These are phyloP conservation scores for Arion vulgaris DNA, from an alignment of 1,140 invertebrate species.

Conservation along the genomic window DNA sequence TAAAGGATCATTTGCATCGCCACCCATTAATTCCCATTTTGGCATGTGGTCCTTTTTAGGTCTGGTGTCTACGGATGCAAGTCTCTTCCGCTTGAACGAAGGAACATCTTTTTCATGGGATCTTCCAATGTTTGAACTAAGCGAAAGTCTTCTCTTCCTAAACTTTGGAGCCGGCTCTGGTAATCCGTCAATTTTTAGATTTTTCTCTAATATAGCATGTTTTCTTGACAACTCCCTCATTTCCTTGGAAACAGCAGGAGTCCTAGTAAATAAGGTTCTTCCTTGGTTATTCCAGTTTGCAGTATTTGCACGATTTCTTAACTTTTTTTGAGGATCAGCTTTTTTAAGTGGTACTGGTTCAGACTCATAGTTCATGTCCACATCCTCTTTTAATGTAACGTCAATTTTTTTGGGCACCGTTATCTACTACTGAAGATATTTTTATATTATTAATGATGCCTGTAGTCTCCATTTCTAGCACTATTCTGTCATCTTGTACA, in stretches of 20 bases:
- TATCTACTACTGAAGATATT: not conserved
- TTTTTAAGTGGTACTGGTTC: conserved; percentile 15
- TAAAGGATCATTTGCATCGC: conserved; percentile 94
- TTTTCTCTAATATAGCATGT: conserved; percentile 30
- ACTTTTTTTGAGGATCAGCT: not conserved
- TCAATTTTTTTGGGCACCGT: not conserved
- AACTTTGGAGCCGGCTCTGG: conserved; percentile 30
- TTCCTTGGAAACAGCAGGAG: not conserved
- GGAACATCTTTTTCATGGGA: conserved; percentile 33
- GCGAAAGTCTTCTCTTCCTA: conserved; percentile 27
- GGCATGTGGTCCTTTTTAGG: conserved; percentile 38
- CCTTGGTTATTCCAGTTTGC: not conserved
- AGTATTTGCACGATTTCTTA: not conserved
- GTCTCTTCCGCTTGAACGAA: conserved; percentile 23
- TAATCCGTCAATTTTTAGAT: conserved; percentile 38
- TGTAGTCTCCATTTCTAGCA: not conserved
- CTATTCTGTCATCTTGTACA: not conserved
- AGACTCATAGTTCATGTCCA: conserved; percentile 24
- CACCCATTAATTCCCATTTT: conserved; percentile 81
- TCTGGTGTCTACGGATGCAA: conserved; percentile 23
- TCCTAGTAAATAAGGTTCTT: conserved; percentile 24
- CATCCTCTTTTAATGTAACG: not conserved
- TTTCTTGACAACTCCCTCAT: conserved; percentile 28
- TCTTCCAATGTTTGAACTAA: conserved; percentile 12
- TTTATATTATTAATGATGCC: not conserved